phyloP scores from a whole-genome alignment of 2,888 invertebrate genomes.

The Thecophora atra region DNA sequence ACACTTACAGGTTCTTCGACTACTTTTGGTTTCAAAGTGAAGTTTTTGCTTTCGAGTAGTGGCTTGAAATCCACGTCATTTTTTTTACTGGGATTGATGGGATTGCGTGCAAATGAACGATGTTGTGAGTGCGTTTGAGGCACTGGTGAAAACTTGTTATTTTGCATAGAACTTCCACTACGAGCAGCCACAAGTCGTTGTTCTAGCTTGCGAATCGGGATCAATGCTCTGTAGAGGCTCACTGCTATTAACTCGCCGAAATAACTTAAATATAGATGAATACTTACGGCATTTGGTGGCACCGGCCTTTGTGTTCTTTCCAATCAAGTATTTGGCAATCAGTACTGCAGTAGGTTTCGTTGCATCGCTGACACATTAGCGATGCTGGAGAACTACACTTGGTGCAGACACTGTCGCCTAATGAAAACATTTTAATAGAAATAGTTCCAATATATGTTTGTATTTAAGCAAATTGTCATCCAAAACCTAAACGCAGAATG shows the following conservation, averaged over 20 bases:
- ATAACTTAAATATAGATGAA: background rate
- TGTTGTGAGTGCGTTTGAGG: background rate
- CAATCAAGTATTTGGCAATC: constrained; percentile 52
- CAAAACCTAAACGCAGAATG: no score
- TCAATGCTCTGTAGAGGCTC: constrained; percentile 32
- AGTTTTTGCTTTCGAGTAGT: constrained; percentile 38
- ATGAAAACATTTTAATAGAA: constrained; percentile 27
- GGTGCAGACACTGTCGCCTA: constrained; percentile 31
- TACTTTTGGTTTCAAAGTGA: constrained; percentile 40
- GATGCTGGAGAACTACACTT: constrained; percentile 40
- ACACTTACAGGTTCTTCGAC: background rate
- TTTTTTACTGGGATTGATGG: background rate
- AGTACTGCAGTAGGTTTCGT: constrained; percentile 43
- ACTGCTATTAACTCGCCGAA: background rate
- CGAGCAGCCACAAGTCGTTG: background rate
- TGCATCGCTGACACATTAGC: constrained; percentile 44
- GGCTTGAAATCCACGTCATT: background rate
- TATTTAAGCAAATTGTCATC: no score
- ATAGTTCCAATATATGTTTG: no score
- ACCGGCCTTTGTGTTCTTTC: constrained; percentile 64
- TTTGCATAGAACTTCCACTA: background rate
- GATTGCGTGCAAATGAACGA: background rate
- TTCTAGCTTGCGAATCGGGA: constrained; percentile 25
- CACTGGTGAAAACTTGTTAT: background rate
- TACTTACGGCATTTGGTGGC: constrained; percentile 52